phyloP scores from a whole-genome alignment of 2,797 vertebrate species.

The Pachyuromys duprasi region DNA sequence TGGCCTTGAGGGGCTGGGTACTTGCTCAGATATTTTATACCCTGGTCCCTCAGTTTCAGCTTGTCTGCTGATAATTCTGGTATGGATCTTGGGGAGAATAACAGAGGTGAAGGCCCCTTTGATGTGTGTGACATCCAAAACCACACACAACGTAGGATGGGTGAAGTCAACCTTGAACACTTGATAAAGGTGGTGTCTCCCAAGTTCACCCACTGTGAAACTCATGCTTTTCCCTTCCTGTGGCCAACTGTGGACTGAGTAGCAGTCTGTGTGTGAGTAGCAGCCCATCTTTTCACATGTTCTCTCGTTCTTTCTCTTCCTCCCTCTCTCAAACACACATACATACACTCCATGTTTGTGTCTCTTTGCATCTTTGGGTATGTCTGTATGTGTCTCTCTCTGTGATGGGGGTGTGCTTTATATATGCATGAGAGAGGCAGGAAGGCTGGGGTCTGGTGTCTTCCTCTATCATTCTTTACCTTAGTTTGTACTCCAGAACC shows the following conservation, averaged over 20 bases:
- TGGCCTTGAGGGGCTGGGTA: not conserved
- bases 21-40: not conserved
- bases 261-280: not conserved
- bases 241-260: not conserved
- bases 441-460: not conserved
- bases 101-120: not conserved
- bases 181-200: not conserved
- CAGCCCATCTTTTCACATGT: not conserved
- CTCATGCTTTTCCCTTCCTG: not conserved
- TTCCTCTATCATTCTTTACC: not conserved
- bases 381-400: not conserved
- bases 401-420: not conserved
- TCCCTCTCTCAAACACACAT: too few relatives aligned
- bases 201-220: not conserved
- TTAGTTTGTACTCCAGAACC: too few relatives aligned
- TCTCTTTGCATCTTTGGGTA: not conserved
- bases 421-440: not conserved
- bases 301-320: not conserved
- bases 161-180: not conserved
- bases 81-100: not conserved
- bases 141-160: not conserved
- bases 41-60: not conserved
- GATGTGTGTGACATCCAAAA: not conserved
- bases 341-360: too few relatives aligned
- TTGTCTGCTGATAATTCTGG: not conserved